Conservation (phyloP, 1,140 invertebrate genomes). For the Drosophila mauritiana region DNA sequence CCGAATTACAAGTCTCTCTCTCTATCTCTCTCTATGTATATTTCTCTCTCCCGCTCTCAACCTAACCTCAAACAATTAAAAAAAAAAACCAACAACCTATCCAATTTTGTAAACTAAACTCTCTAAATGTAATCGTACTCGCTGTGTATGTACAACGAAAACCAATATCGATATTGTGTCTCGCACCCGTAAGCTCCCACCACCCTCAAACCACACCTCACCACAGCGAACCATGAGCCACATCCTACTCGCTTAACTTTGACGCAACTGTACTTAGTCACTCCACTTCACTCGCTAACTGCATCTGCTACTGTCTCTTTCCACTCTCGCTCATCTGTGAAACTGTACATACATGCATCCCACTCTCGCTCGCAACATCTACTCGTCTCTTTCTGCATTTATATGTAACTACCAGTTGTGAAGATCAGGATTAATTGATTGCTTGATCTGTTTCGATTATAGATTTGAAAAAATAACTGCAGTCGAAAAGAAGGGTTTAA, state of each 20-base stretch:
- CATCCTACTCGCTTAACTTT: conserved; percentile 24
- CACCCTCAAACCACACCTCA: conserved; percentile 13
- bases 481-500: background rate
- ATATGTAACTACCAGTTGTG: conserved; percentile 33
- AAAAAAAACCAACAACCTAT: conserved; percentile 29
- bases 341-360: conserved; percentile 43
- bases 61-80: conserved; percentile 40
- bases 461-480: too few relatives aligned
- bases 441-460: background rate
- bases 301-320: conserved; percentile 40
- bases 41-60: conserved; percentile 58
- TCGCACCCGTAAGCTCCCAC: conserved; percentile 42
- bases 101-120: conserved; percentile 56
- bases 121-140: conserved; percentile 60
- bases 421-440: conserved; percentile 39
- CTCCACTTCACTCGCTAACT: conserved; percentile 34
- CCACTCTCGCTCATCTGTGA: conserved; percentile 27
- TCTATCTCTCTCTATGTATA: conserved; percentile 61
- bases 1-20: conserved; percentile 66
- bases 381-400: conserved; percentile 45
- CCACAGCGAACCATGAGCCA: conserved; percentile 24
- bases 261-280: conserved; percentile 44
- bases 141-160: conserved; percentile 47
- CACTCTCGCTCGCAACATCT: conserved; percentile 39
- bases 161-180: conserved; percentile 46